Conservation (phyloP, 35 echinoderm and acorn worm genomes). For the Heliocidaris tuberculata region DNA sequence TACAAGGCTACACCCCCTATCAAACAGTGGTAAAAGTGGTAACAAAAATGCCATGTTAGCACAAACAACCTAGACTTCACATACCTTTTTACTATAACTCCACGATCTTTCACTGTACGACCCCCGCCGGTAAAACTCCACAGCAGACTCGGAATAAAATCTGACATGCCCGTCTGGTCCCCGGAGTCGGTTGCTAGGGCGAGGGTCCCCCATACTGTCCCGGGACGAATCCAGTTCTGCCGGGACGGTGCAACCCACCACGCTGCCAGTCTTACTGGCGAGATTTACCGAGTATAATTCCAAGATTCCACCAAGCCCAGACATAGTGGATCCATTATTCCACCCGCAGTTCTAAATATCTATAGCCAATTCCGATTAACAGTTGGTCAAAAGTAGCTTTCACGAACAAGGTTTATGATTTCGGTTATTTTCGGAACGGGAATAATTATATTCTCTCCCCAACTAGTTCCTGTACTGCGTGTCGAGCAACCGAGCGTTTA, state of each 20-base stretch:
- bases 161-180: not conserved
- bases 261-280: slow-evolving; percentile 4
- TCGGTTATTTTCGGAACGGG: too few relatives aligned
- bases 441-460: too few relatives aligned
- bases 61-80: not conserved
- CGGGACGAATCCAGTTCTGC: not conserved
- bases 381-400: not conserved
- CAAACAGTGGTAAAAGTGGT: not conserved
- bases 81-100: slow-evolving; percentile 6
- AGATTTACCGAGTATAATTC: not conserved
- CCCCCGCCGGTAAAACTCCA: slow-evolving; percentile 19
- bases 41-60: too few relatives aligned
- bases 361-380: not conserved
- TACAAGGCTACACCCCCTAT: not conserved
- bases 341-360: not conserved
- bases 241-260: not conserved
- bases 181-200: slow-evolving; percentile 41
- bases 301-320: not conserved
- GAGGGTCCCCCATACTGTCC: not conserved
- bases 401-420: not conserved
- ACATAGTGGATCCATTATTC: not conserved
- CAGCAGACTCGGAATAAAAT: slow-evolving; percentile 17
- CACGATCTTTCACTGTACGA: slow-evolving; percentile 18
- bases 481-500: not conserved
- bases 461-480: too few relatives aligned